phyloP scores from a whole-genome alignment of 1,140 invertebrate species.

The Drosophila nannoptera region DNA sequence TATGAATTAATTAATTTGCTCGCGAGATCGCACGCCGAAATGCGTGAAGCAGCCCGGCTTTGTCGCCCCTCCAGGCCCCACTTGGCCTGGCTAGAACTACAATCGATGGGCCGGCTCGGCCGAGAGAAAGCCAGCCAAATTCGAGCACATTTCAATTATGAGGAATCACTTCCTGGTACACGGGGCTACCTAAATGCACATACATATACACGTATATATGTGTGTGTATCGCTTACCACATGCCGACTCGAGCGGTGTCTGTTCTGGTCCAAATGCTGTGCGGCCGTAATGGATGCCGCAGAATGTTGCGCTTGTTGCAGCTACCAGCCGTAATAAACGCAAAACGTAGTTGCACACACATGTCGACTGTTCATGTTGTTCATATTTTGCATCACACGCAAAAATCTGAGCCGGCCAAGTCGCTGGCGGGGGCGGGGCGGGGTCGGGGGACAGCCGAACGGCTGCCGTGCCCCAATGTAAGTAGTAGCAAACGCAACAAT shows the following conservation, averaged over 20 bases:
- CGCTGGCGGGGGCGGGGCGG: conserved; percentile 13
- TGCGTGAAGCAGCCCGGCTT: conserved; percentile 51
- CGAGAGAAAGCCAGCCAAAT: neutral
- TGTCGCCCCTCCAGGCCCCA: too few relatives aligned
- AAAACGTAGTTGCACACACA: conserved; percentile 60
- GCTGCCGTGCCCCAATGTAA: conserved; percentile 36
- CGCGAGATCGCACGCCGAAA: conserved; percentile 41
- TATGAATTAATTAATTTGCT: conserved; percentile 67
- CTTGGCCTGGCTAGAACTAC: too few relatives aligned
- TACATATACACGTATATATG: too few relatives aligned
- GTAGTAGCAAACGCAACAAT: conserved; percentile 66
- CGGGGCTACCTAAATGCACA: conserved; percentile 20
- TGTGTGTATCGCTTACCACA: conserved; percentile 20
- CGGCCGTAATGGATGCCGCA: conserved; percentile 16
- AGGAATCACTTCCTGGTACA: conserved; percentile 33
- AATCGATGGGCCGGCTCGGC: neutral
- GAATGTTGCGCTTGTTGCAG: conserved; percentile 33
- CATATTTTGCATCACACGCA: conserved; percentile 42
- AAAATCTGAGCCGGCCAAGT: conserved; percentile 31
- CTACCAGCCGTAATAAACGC: conserved; percentile 59
- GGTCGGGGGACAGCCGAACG: neutral
- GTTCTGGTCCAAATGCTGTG: conserved; percentile 23
- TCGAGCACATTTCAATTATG: neutral
- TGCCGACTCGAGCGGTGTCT: conserved; percentile 28
- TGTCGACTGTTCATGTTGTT: conserved; percentile 58